These are phyloP conservation scores for Taxidea taxus DNA, from an alignment of 2,113 vertebrate species.

Conservation along the genomic window DNA sequence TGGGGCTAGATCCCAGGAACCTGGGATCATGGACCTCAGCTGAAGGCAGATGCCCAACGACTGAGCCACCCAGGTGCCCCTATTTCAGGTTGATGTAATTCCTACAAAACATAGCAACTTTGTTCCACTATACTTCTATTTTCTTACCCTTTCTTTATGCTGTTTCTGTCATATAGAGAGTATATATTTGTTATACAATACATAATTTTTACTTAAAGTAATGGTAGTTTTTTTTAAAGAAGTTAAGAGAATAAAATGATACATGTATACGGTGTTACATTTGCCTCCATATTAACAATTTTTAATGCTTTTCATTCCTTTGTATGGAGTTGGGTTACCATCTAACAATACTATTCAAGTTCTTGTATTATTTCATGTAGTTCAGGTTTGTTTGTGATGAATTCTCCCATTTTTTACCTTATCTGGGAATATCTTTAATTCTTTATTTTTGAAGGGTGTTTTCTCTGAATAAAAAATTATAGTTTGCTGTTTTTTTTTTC, in stretches of 20 bases:
- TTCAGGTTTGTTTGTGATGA: neutral
- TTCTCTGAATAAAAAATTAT: neutral
- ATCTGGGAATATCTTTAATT: neutral
- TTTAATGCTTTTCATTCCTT: neutral
- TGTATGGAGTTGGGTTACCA: neutral
- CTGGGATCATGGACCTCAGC: too few species aligned
- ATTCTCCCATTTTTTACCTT: neutral
- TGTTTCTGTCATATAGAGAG: neutral
- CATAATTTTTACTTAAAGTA: neutral
- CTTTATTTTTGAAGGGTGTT: neutral
- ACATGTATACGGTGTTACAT: neutral
- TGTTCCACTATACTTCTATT: neutral
- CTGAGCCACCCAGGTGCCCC: too few species aligned
- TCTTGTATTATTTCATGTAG: neutral
- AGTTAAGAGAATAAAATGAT: neutral
- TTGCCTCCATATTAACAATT: neutral
- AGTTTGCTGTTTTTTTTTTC: neutral
- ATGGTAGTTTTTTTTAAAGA: neutral
- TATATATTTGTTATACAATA: neutral
- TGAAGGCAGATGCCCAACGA: too few species aligned
- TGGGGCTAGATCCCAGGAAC: too few species aligned
- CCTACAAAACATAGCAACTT: neutral
- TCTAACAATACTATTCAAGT: neutral
- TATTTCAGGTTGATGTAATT: neutral
- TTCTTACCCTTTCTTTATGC: neutral